These are phyloP conservation scores for Orussus abietinus DNA, from an alignment of 1,140 invertebrate species.

Conservation along the genomic window DNA sequence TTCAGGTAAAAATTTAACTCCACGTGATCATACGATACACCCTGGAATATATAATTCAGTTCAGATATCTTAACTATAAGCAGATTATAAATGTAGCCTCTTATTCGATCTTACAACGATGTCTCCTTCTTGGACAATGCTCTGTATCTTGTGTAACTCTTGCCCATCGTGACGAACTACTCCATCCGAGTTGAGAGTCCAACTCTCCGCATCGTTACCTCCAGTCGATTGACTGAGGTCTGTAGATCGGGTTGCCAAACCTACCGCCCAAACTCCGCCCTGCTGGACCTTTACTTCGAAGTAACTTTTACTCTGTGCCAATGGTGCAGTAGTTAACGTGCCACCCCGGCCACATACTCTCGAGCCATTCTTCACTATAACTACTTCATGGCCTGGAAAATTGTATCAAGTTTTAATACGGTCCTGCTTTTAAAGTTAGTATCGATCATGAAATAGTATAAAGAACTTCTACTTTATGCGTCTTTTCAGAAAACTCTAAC, in stretches of 20 bases:
- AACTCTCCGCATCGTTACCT: conserved; percentile 84
- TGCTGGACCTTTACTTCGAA: conserved; percentile 99
- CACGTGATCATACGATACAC: conserved; percentile 93
- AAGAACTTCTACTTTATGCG: not conserved
- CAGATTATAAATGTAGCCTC: too few species aligned
- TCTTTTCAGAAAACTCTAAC: too few species aligned
- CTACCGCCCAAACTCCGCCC: conserved; percentile 91
- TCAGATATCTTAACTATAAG: not conserved
- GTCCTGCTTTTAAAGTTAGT: too few species aligned
- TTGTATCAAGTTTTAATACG: conserved; percentile 6
- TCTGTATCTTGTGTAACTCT: conserved; percentile 69
- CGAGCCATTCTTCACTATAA: conserved; percentile 94
- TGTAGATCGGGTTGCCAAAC: conserved; percentile 82
- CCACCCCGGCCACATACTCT: conserved; percentile 94
- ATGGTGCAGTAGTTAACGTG: conserved; percentile 85
- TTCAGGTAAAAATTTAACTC: conserved; percentile 95
- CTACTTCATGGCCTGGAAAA: conserved; percentile 89
- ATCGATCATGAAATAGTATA: not conserved
- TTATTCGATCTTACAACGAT: conserved; percentile 76
- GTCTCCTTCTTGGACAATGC: conserved; percentile 85
- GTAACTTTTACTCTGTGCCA: conserved; percentile 97
- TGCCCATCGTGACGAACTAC: conserved; percentile 79
- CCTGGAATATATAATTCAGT: too few species aligned
- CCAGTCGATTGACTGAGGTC: conserved; percentile 79
- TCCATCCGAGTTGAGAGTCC: conserved; percentile 90